phyloP scores from a whole-genome alignment of 2,888 invertebrate species.

The Caenorhabditis wallacei region DNA sequence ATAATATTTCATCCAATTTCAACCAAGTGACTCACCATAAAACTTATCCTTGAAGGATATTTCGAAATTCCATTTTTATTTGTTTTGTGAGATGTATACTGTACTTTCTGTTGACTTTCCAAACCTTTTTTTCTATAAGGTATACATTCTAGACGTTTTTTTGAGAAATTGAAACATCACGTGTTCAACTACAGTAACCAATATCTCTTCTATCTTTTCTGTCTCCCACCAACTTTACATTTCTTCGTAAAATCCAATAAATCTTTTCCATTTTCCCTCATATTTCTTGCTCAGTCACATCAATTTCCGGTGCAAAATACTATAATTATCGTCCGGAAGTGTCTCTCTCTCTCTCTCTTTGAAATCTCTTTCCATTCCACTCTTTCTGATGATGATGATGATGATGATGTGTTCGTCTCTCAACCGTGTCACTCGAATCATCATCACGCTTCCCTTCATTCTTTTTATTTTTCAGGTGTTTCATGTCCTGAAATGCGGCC shows the following conservation, averaged over 20 bases:
- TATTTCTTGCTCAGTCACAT: conserved; percentile 26
- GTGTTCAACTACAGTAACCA: not conserved
- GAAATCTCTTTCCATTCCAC: not conserved
- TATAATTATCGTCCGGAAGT: conserved; percentile 53
- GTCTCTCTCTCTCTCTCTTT: conserved; percentile 7
- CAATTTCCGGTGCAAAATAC: conserved; percentile 64
- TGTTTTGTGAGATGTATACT: conserved; percentile 17
- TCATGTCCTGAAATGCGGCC: conserved; percentile 47
- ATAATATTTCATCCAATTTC: conserved; percentile 20
- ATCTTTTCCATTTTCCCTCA: conserved; percentile 16
- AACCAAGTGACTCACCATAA: conserved; percentile 13
- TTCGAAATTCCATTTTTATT: conserved; percentile 17
- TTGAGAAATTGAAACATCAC: not conserved
- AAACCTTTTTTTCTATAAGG: not conserved
- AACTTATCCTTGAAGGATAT: not conserved
- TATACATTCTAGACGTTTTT: not conserved
- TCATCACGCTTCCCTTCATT: conserved; percentile 55
- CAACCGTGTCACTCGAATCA: conserved; percentile 53
- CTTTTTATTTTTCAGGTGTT: conserved; percentile 31
- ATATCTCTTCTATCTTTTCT: too few relatives aligned
- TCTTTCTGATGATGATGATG: conserved; percentile 36
- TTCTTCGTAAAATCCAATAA: conserved; percentile 35
- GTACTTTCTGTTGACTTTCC: conserved; percentile 19
- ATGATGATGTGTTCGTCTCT: conserved; percentile 54
- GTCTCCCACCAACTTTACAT: not conserved